These are phyloP conservation scores for Porites australiensis DNA, from an alignment of 64 coral and sea anemone genomes.

Conservation along the genomic window DNA sequence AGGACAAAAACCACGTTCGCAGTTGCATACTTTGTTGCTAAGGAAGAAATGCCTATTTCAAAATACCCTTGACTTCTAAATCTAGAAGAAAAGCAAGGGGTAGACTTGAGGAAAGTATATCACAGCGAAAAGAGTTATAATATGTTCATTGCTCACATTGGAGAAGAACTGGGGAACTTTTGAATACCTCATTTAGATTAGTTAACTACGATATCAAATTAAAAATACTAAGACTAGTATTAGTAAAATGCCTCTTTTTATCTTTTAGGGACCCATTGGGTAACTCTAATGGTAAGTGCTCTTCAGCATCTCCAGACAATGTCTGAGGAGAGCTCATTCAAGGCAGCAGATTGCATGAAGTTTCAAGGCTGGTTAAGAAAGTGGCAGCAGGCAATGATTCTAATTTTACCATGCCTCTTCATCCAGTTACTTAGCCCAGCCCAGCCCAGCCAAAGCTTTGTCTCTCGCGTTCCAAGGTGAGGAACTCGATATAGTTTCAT, in stretches of 20 bases:
- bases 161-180: conserved; percentile 62
- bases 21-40: conserved; percentile 89
- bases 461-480: conserved; percentile 67
- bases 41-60: conserved; percentile 75
- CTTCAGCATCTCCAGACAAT: conserved; percentile 44
- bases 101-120: conserved; percentile 69
- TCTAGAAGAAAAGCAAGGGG: conserved; percentile 79
- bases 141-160: conserved; percentile 67
- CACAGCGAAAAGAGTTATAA: conserved; percentile 65
- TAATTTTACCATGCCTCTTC: conserved; percentile 36
- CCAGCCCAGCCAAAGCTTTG: conserved; percentile 54
- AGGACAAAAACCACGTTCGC: conserved; percentile 71
- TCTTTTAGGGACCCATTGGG: conserved; percentile 50
- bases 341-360: conserved; percentile 64
- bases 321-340: conserved; percentile 8
- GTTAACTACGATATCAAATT: conserved; percentile 45
- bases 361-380: conserved; percentile 67
- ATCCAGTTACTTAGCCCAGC: conserved; percentile 35
- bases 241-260: neutral
- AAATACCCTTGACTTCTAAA: conserved; percentile 76
- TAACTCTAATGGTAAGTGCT: conserved; percentile 46
- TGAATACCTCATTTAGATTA: conserved; percentile 49
- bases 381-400: conserved; percentile 45
- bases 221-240: conserved; percentile 5
- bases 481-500: conserved; percentile 73